A percentile compares a stretch with the other conserved stretches of the same genome.
Conservation (phyloP, 1,140 invertebrate species). For the Sarcophaga bullata region DNA sequence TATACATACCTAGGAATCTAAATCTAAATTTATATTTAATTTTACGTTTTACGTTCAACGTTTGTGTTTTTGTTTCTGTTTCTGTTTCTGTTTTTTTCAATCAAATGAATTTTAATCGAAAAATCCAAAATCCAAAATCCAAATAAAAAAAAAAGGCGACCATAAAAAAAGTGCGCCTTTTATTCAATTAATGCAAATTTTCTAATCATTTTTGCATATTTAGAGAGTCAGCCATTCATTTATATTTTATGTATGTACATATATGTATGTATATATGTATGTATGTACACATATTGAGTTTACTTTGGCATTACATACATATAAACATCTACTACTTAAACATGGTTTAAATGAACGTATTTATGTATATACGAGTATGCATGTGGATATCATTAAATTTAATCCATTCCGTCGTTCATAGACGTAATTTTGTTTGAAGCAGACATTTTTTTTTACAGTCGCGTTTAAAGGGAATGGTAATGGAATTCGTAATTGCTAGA, state of each 20-base stretch:
- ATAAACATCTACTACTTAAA: too few relatives aligned
- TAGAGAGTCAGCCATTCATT: not conserved
- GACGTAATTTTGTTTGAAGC: not conserved
- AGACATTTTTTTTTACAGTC: too few relatives aligned
- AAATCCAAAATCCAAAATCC: not conserved
- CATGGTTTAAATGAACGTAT: not conserved
- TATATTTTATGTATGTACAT: not conserved
- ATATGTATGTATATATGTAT: not conserved
- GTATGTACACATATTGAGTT: not conserved
- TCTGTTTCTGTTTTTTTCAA: not conserved
- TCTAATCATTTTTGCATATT: constrained; percentile 37
- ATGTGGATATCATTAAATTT: constrained; percentile 5
- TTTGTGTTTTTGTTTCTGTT: not conserved
- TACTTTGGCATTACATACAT: not conserved
- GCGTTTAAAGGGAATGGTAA: too few relatives aligned
- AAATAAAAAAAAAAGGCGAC: not conserved
- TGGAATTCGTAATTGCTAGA: too few relatives aligned
- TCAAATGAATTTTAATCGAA: constrained; percentile 41
- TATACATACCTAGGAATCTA: not conserved
- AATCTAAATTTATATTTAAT: not conserved
- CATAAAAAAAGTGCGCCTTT: constrained; percentile 27
- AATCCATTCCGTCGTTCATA: constrained; percentile 12
- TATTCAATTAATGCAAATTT: constrained; percentile 40
- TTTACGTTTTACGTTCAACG: not conserved
- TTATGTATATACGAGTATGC: not conserved